Evolutionary conservation across 2,113 vertebrate species (phyloP).

Genomic region (Apteryx mantelli): DNA sequence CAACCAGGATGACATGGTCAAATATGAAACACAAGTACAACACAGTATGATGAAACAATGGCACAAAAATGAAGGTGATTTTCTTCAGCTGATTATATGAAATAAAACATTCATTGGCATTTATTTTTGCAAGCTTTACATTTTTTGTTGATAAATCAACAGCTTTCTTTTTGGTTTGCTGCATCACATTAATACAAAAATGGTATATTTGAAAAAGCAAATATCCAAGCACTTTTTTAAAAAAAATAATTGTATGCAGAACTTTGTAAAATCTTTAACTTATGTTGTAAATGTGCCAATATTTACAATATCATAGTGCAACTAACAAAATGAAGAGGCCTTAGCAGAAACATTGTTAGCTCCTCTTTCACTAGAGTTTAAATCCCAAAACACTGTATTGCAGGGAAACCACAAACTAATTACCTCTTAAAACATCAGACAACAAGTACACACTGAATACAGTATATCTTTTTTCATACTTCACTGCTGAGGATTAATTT

Average conservation of each 20-base stretch:
- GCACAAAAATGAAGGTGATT: conserved; percentile 58
- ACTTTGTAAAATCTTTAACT: conserved; percentile 54
- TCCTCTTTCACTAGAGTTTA: conserved; percentile 52
- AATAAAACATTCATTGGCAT: conserved; percentile 51
- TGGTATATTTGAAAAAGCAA: conserved; percentile 52
- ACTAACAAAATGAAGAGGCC: conserved; percentile 65
- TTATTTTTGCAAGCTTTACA: conserved; percentile 55
- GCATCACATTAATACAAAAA: conserved; percentile 67
- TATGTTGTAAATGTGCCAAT: conserved; percentile 55
- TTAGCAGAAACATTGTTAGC: conserved; percentile 61
- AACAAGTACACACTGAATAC: conserved; percentile 32
- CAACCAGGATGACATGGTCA: conserved; percentile 66
- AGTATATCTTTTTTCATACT: conserved; percentile 35
- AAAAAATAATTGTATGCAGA: conserved; percentile 60
- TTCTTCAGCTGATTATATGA: conserved; percentile 38
- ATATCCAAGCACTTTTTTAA: conserved; percentile 50
- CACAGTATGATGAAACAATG: conserved; percentile 66
- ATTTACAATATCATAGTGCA: conserved; percentile 69
- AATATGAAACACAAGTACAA: conserved; percentile 71
- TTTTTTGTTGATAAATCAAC: conserved; percentile 41
- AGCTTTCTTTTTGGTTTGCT: conserved; percentile 52
- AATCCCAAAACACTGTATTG: conserved; percentile 63
- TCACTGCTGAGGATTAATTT: background rate
- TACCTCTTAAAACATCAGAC: conserved; percentile 46
- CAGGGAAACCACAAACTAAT: conserved; percentile 63